Conservation (phyloP, 2,113 vertebrate genomes). For the Elephas maximus region DNA sequence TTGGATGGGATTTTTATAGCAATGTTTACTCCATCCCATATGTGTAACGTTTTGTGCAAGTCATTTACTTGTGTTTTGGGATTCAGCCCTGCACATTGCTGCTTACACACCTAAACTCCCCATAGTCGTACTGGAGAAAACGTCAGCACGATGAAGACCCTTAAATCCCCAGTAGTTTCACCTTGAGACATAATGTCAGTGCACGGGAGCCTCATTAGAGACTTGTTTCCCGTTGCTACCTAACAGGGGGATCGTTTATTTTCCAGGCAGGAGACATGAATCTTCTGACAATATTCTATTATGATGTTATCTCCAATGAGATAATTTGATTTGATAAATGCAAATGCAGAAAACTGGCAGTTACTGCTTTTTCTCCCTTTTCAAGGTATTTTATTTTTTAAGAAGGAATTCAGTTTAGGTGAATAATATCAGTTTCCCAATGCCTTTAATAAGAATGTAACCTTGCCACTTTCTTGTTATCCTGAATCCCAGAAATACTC, state of each 20-base stretch:
- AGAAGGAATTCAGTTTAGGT: slow-evolving; percentile 25
- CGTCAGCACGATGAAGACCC: slow-evolving; percentile 24
- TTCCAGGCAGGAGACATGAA: slow-evolving; percentile 69
- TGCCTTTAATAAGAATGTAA: not conserved
- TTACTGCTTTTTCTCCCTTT: slow-evolving; percentile 71
- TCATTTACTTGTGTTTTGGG: slow-evolving; percentile 68
- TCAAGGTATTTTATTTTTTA: slow-evolving; percentile 31
- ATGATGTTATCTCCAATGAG: slow-evolving; percentile 74
- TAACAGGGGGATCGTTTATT: slow-evolving; percentile 75
- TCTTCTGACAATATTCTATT: slow-evolving; percentile 78
- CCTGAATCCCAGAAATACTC: not conserved
- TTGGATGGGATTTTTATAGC: slow-evolving; percentile 69
- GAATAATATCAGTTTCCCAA: not conserved
- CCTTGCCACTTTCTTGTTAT: not conserved
- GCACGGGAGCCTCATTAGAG: slow-evolving; percentile 64
- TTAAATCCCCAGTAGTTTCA: slow-evolving; percentile 25
- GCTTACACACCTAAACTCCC: slow-evolving; percentile 41
- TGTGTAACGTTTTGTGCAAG: not conserved
- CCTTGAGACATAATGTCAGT: slow-evolving; percentile 74
- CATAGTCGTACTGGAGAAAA: not conserved
- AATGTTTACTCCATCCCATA: slow-evolving; percentile 41
- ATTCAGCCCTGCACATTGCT: not conserved
- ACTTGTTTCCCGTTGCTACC: slow-evolving; percentile 59
- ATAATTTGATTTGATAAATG: slow-evolving; percentile 81
- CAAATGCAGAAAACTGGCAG: slow-evolving; percentile 58